Conservation (phyloP, 2,797 vertebrate species). For the Zalophus californianus region DNA sequence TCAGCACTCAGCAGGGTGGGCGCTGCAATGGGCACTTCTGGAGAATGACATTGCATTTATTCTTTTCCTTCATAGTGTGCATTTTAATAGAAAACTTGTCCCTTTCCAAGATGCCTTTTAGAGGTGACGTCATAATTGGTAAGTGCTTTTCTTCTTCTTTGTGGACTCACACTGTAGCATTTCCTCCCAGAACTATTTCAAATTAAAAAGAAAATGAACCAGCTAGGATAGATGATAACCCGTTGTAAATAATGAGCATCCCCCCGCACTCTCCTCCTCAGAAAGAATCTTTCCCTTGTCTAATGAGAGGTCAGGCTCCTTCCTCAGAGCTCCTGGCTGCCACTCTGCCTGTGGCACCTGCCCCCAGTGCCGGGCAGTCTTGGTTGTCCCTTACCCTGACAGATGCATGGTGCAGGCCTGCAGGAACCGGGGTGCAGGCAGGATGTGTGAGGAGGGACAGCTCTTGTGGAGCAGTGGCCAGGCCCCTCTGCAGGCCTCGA, state of each 20-base stretch:
- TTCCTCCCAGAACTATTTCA: not conserved
- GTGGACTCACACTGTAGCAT: not conserved
- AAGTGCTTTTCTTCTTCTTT: conserved; percentile 76
- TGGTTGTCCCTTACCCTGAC: not conserved
- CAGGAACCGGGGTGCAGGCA: not conserved
- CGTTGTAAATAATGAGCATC: not conserved
- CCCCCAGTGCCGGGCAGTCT: too few relatives aligned
- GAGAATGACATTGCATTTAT: not conserved
- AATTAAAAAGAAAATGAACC: not conserved
- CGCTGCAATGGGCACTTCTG: rapidly evolving
- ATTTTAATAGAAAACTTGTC: conserved; percentile 95
- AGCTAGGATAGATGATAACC: not conserved
- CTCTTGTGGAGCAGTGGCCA: not conserved
- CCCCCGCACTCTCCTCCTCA: not conserved
- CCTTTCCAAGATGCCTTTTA: conserved; percentile 94
- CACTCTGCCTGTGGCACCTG: too few relatives aligned
- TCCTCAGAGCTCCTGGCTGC: too few relatives aligned
- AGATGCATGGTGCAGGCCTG: rapidly evolving
- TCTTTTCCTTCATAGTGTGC: conserved; percentile 90
- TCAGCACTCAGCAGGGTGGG: too few relatives aligned
- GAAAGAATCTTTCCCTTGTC: too few relatives aligned
- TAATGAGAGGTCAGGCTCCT: not conserved
- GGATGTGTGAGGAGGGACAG: not conserved
- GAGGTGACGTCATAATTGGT: conserved; percentile 92
- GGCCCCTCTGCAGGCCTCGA: not conserved